Evolutionary conservation across 2,888 invertebrate species (phyloP).

Genomic region (Syrphus vitripennis): DNA sequence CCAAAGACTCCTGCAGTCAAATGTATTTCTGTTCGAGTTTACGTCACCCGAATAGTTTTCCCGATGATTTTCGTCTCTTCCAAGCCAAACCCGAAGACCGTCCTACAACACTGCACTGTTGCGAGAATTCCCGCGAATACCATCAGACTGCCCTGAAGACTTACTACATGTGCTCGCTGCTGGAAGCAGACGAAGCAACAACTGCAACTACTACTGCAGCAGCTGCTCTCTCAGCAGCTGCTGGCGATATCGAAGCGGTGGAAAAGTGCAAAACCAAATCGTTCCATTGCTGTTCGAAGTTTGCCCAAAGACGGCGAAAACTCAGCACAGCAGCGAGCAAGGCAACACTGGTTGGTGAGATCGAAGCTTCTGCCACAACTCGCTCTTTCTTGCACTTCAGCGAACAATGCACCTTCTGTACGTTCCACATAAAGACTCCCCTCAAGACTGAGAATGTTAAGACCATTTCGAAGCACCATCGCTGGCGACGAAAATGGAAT

Average conservation of each 20-base stretch:
- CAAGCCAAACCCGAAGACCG: conserved; percentile 73
- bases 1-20: conserved; percentile 76
- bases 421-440: conserved; percentile 79
- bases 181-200: conserved; percentile 81
- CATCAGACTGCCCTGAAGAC: conserved; percentile 79
- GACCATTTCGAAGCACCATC: conserved; percentile 80
- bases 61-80: conserved; percentile 68
- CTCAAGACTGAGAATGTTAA: conserved; percentile 75
- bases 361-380: conserved; percentile 72
- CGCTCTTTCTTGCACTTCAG: conserved; percentile 78
- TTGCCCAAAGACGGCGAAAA: conserved; percentile 76
- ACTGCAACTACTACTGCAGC: conserved; percentile 75
- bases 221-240: conserved; percentile 73
- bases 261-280: conserved; percentile 74
- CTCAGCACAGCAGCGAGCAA: conserved; percentile 76
- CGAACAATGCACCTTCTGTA: conserved; percentile 81
- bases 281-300: conserved; percentile 81
- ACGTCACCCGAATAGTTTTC: conserved; percentile 79
- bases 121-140: conserved; percentile 80
- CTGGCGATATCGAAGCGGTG: conserved; percentile 51
- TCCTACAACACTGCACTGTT: conserved; percentile 81
- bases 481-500: conserved; percentile 83
- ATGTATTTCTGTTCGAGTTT: conserved; percentile 80
- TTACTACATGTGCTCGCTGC: conserved; percentile 82
- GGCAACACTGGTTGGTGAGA: conserved; percentile 75